A percentile compares a stretch with the other conserved stretches of the same genome.
Evolutionary conservation across 2,113 vertebrate species (phyloP).

Genomic region (Forbesichthys agassizii): DNA sequence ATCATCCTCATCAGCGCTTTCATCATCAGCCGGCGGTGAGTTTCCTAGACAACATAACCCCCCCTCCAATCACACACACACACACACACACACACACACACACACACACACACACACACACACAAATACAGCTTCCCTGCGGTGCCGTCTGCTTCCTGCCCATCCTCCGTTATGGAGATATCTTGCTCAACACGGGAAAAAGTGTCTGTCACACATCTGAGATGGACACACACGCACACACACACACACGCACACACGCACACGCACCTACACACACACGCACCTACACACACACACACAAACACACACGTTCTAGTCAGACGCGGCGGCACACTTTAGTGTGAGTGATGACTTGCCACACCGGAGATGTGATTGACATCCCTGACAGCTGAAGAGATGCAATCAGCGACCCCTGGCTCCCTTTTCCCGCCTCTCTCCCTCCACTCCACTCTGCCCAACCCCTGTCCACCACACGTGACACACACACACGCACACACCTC

Average conservation of each 20-base stretch:
- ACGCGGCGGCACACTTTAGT: slow-evolving; percentile 25
- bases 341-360: slow-evolving; percentile 64
- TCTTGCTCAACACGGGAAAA: slow-evolving; percentile 50
- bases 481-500: background rate
- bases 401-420: slow-evolving; percentile 64
- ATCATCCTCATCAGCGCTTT: no score
- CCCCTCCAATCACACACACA: no score
- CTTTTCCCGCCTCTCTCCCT: slow-evolving; percentile 44
- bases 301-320: background rate
- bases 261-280: slow-evolving; percentile 1
- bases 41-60: no score
- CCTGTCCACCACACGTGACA: no score
- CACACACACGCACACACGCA: slow-evolving; percentile 22
- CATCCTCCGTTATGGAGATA: slow-evolving; percentile 35
- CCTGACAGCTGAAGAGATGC: slow-evolving; percentile 67
- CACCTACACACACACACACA: slow-evolving; percentile 20
- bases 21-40: no score
- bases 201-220: slow-evolving; percentile 47
- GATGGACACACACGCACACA: slow-evolving; percentile 12
- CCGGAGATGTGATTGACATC: slow-evolving; percentile 67
- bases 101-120: background rate
- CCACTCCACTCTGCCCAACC: background rate
- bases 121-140: background rate
- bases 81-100: background rate
- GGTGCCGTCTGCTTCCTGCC: background rate